These are phyloP conservation scores for Porphyrio hochstetteri DNA, from an alignment of 2,113 vertebrate genomes.

Conservation along the genomic window DNA sequence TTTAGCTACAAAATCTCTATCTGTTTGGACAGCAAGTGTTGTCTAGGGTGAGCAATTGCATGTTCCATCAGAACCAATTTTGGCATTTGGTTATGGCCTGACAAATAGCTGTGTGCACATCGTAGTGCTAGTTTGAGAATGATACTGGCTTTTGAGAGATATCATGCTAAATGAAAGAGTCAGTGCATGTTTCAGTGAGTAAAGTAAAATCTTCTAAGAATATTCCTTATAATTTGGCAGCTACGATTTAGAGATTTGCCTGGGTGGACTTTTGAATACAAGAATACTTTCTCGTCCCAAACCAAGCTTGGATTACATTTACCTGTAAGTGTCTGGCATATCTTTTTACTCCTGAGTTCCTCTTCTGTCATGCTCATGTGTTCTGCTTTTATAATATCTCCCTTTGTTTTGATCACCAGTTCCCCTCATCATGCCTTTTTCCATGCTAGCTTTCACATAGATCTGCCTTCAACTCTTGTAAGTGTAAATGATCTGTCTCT, in stretches of 20 bases:
- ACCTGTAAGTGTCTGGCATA: neutral
- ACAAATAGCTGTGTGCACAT: constrained; percentile 9
- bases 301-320: neutral
- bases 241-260: neutral
- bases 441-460: neutral
- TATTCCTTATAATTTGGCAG: neutral
- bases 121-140: neutral
- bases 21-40: constrained; percentile 27
- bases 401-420: neutral
- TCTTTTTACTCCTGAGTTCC: neutral
- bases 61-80: neutral
- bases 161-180: neutral
- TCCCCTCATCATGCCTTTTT: neutral
- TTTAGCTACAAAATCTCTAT: neutral
- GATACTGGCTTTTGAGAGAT: neutral
- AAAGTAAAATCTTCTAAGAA: neutral
- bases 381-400: neutral
- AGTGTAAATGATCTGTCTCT: neutral
- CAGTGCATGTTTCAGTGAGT: neutral
- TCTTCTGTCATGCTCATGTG: neutral
- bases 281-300: neutral
- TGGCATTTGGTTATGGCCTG: neutral
- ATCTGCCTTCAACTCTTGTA: neutral
- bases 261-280: neutral
- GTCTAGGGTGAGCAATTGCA: neutral